These are phyloP conservation scores for Varanus salvator DNA, from an alignment of 2,113 vertebrate genomes.

Conservation along the genomic window DNA sequence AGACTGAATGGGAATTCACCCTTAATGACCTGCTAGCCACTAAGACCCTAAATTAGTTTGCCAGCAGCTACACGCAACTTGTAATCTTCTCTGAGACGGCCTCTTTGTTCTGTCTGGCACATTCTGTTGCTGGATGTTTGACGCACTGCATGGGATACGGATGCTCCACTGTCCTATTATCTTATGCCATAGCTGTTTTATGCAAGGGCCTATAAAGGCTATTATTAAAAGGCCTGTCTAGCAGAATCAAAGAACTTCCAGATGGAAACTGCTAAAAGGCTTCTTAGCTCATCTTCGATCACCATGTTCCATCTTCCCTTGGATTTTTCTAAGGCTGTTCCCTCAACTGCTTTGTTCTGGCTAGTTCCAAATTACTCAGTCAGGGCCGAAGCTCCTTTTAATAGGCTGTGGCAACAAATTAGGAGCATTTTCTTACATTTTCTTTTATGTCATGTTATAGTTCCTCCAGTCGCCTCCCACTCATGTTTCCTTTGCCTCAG, in stretches of 20 bases:
- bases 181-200: constrained; percentile 59
- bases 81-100: neutral
- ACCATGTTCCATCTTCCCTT: constrained; percentile 50
- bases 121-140: constrained; percentile 8
- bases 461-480: constrained; percentile 19
- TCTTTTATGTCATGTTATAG: constrained; percentile 36
- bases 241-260: constrained; percentile 65
- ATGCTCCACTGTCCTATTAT: constrained; percentile 1
- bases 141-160: constrained; percentile 3
- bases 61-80: constrained; percentile 4
- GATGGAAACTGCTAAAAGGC: constrained; percentile 55
- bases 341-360: constrained; percentile 59
- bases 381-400: constrained; percentile 47
- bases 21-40: neutral
- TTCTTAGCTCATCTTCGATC: constrained; percentile 55
- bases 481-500: neutral
- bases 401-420: constrained; percentile 29
- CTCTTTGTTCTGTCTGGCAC: constrained; percentile 12
- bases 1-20: neutral
- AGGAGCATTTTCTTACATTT: constrained; percentile 39
- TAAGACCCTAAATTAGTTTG: neutral
- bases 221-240: constrained; percentile 67
- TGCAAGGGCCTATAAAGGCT: constrained; percentile 62
- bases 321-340: constrained; percentile 51
- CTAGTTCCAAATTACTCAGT: constrained; percentile 64